Conservation (phyloP, 2,888 invertebrate genomes). For the Electrophaes corylata region DNA sequence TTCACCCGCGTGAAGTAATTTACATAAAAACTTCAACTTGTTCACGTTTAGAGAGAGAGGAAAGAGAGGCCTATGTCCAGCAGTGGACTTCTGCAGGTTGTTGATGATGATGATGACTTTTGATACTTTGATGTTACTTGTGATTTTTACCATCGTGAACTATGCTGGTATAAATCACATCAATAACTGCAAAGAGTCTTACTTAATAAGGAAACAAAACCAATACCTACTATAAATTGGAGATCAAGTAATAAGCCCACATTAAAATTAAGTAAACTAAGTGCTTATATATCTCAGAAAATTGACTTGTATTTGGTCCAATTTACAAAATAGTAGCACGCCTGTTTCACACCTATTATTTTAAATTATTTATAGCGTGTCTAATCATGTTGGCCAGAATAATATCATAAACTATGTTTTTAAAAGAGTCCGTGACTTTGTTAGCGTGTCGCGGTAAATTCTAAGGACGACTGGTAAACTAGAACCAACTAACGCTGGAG, state of each 20-base stretch:
- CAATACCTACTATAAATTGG: conserved; percentile 13
- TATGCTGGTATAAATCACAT: neutral
- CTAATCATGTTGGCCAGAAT: conserved; percentile 3
- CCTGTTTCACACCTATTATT: conserved; percentile 28
- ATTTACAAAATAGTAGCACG: conserved; percentile 28
- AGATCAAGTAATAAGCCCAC: conserved; percentile 20
- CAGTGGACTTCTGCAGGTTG: too few species aligned
- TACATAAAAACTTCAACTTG: too few species aligned
- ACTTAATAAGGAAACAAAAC: conserved; percentile 19
- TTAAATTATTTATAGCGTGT: conserved; percentile 9
- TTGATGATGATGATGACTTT: too few species aligned
- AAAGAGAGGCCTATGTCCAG: too few species aligned
- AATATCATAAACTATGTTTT: neutral
- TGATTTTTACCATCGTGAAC: too few species aligned
- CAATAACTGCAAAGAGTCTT: conserved; percentile 8
- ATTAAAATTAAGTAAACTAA: conserved; percentile 16
- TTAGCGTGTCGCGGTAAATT: too few species aligned
- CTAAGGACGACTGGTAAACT: neutral
- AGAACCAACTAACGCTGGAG: too few species aligned
- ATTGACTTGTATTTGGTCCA: conserved; percentile 19
- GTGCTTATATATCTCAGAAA: conserved; percentile 6
- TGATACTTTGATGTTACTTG: too few species aligned
- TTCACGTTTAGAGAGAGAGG: too few species aligned
- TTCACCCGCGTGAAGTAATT: too few species aligned
- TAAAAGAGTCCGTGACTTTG: neutral